Percentiles rank a stretch among this genome's conserved stretches.
Conservation (phyloP, 2,113 vertebrate species). For the Pteronura brasiliensis region DNA sequence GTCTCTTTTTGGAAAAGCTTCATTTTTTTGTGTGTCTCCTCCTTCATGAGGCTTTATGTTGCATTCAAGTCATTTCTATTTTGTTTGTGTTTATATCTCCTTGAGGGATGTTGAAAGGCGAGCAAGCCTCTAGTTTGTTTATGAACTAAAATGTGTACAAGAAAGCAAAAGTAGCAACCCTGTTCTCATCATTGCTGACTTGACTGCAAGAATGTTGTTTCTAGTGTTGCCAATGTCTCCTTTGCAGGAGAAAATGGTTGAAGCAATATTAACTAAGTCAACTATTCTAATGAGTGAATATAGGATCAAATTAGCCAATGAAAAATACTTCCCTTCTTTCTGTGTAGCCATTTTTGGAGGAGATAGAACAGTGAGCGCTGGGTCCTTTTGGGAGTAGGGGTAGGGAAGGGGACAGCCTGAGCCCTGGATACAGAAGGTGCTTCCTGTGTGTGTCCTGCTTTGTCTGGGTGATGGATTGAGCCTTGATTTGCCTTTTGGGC, state of each 20-base stretch:
- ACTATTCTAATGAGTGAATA: not conserved
- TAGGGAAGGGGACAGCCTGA: not conserved
- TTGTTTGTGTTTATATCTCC: slow-evolving; percentile 13
- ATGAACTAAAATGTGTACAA: not conserved
- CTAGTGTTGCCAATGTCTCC: not conserved
- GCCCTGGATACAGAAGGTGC: not conserved
- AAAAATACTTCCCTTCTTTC: not conserved
- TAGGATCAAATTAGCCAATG: not conserved
- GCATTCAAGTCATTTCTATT: not conserved
- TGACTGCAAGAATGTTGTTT: not conserved
- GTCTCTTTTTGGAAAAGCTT: not conserved
- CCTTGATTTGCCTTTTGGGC: not conserved
- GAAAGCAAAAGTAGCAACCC: not conserved
- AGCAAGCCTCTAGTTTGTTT: not conserved
- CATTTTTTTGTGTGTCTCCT: not conserved
- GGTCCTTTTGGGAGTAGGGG: not conserved
- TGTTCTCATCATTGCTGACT: not conserved
- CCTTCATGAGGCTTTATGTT: not conserved
- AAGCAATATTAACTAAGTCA: not conserved
- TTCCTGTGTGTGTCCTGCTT: not conserved
- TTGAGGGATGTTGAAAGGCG: not conserved
- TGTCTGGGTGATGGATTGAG: not conserved
- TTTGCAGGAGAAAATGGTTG: not conserved
- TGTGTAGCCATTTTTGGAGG: not conserved
- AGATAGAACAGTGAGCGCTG: not conserved